phyloP scores from a whole-genome alignment of 2,113 vertebrate genomes.

The Chionis minor region DNA sequence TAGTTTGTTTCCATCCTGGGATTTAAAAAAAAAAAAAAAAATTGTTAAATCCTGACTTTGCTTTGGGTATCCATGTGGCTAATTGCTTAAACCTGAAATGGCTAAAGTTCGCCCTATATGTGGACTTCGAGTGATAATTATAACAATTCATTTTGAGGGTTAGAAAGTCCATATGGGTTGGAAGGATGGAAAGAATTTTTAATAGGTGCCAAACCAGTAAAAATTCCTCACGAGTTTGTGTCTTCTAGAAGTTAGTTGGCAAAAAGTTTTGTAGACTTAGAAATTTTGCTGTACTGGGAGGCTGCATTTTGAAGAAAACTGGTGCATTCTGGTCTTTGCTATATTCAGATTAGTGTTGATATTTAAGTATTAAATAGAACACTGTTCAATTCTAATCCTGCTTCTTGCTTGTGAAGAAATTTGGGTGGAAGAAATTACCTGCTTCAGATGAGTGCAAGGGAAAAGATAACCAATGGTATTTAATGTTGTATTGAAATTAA shows the following conservation, averaged over 20 bases:
- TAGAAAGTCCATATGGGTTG: not conserved
- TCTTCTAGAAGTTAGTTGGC: not conserved
- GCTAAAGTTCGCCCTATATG: not conserved
- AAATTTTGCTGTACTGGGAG: not conserved
- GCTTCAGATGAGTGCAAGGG: not conserved
- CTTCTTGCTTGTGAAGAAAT: not conserved
- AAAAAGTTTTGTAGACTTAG: not conserved
- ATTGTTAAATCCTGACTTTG: not conserved
- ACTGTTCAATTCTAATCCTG: not conserved
- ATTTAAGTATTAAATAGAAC: not conserved
- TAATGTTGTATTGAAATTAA: not conserved
- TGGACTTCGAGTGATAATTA: not conserved
- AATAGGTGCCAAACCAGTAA: not conserved
- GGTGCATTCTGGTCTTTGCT: not conserved
- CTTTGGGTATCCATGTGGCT: not conserved
- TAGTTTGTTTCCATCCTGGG: not conserved
- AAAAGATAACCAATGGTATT: not conserved
- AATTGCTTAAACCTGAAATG: not conserved
- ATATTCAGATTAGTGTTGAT: not conserved
- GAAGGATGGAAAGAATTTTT: not conserved
- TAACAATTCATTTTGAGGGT: not conserved
- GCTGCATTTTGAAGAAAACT: not conserved
- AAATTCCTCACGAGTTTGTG: not conserved
- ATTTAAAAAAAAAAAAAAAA: not conserved
- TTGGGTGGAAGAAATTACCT: not conserved